Evolutionary conservation across 2,797 vertebrate species (phyloP), one percentile per base, ranked within the genome.

Genomic region (Anabas testudineus): DNA sequence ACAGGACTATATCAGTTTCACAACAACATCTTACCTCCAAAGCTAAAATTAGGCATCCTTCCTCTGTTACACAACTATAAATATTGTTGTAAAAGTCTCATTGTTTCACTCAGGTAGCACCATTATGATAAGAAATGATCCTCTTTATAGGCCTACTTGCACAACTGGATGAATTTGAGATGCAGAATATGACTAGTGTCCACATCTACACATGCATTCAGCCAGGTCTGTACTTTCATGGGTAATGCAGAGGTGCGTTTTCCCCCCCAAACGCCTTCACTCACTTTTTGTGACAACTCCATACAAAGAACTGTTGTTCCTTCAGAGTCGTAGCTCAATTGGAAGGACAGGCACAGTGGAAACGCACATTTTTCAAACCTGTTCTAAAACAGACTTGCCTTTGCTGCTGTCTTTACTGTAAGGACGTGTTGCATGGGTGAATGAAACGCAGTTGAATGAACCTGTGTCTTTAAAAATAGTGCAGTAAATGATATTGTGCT

Each of bases 231-330:
- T 43, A 43, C 42, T 52, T 48, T 72, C 57, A 21, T 54, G 36
- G 59, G 28, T 48, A 43, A 67, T 71, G 52, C 42, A 53, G 53
- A 45, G 54, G 62, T 69, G 68, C 41, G 26, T 80, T 75, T 82
- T 74, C 43, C 77, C 47, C 43, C 77, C 47, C 39, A 18, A 58
- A 71, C 53, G 68, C 67, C 71, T 87, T 85, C 66, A 74, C 60
- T 89, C 76, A 83, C 64, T 56, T 51, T 74, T 55, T 65, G 36
- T 78, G 85, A 81, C 83, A 86, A 76, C 76, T 79, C 45, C 52
- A 74, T 77, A 83, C 76, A 91, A 83, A 86, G 78, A 79, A 56
- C 54, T 63, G 79, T 71, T 88, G 81, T 85, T 81, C 57, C 60
- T 64, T 55, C 74, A 53, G 69, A 52, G 51, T 67, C 39, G 37